phyloP scores from a whole-genome alignment of 2,888 invertebrate species.

The Nasonovia ribisnigri region DNA sequence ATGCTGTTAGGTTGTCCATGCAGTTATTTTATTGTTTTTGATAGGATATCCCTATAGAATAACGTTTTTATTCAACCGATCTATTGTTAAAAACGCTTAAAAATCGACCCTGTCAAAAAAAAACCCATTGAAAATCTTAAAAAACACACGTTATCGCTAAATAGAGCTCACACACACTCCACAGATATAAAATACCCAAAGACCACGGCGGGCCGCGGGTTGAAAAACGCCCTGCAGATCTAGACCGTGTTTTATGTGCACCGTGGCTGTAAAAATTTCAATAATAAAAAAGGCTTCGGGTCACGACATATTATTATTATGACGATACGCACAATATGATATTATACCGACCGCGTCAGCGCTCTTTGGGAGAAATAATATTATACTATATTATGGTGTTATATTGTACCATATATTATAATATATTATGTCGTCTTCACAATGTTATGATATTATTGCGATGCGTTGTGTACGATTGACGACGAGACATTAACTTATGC shows the following conservation, averaged over 20 bases:
- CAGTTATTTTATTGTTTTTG: not conserved
- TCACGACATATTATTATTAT: not conserved
- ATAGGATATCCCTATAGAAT: not conserved
- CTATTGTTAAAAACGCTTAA: not conserved
- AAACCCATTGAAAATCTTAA: not conserved
- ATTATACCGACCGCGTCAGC: not conserved
- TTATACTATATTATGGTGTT: not conserved
- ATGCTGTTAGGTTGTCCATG: too few relatives aligned
- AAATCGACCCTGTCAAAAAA: not conserved
- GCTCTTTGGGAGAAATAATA: not conserved
- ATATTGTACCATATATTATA: not conserved
- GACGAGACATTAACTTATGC: not conserved
- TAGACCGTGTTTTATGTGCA: not conserved
- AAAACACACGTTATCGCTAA: not conserved
- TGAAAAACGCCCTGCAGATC: not conserved
- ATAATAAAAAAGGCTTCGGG: slow-evolving; percentile 9
- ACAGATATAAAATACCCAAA: not conserved
- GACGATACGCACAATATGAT: not conserved
- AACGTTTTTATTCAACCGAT: not conserved
- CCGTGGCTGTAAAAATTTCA: not conserved
- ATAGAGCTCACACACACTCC: not conserved
- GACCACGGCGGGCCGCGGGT: not conserved
- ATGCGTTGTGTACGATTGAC: not conserved
- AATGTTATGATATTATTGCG: not conserved
- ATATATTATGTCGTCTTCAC: not conserved